Evolutionary conservation across 2,888 invertebrate genomes (phyloP), one percentile per base, ranked within the genome.

Genomic region (Drosophila maculinotata): DNA sequence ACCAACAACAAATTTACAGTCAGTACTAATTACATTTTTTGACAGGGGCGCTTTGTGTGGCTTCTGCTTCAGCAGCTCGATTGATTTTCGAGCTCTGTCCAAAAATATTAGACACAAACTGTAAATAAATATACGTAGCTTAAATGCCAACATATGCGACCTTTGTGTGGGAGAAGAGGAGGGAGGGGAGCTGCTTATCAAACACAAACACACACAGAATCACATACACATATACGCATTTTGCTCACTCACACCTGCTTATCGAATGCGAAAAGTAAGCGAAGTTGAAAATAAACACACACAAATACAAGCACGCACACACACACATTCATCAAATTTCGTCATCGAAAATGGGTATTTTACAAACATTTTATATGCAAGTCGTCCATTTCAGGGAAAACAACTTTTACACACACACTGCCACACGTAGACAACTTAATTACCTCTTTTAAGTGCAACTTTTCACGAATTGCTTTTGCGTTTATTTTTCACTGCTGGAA

Each of bases 401-500:
- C 82, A 69, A 82, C 82, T 85, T 82, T 85, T 81, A 33, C 36
- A 64, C 58, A 59, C 58, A 69, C 54, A 63, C 56, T 17, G 10
- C 25, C 25, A 58, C 39, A 31, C 57, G 41, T 20, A 51, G 65
- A 60, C 65, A 57, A 45, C 41, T 75, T 57, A 72, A 79, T 79
- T 84, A 81, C 81, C 81, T 81, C 69, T 79, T 76, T 76, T 70
- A 66, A 81, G 60, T 64, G 76, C 74, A 81, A 71, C 68, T 79
- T 68, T 81, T 71, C 64, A 73, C 73, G 38, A 70, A 63, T 66
- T 62, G 58, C 67, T 58, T 45, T 72, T 68, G 72, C 69, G 69
- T 73, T 48, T 53, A 28, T 44, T 59, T 78, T 73, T 66, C 74
- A 76, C 84, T 69, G 56, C 52, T 53, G 51, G 53, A 74, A 76